phyloP scores from a whole-genome alignment of 2,113 vertebrate species.

The Arvicanthis niloticus region DNA sequence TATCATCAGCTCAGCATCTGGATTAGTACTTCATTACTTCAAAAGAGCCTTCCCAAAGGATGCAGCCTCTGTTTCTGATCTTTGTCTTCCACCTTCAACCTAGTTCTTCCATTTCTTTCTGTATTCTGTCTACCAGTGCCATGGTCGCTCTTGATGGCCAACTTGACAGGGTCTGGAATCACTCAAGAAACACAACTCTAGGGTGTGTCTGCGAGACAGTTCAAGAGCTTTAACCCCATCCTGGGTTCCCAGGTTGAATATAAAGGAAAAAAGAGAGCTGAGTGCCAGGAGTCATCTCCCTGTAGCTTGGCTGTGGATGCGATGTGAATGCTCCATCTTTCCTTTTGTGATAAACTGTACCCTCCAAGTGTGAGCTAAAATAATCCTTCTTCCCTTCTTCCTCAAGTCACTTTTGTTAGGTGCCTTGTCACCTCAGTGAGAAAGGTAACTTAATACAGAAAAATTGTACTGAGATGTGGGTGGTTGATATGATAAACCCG shows the following conservation, averaged over 20 bases:
- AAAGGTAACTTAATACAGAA: background rate
- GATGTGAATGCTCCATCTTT: background rate
- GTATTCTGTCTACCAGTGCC: too few species aligned
- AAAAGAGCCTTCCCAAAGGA: background rate
- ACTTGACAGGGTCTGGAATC: background rate
- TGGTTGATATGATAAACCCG: background rate
- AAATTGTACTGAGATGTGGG: background rate
- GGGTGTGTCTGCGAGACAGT: background rate
- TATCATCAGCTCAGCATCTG: background rate
- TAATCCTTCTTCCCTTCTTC: background rate
- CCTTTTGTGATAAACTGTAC: too few species aligned
- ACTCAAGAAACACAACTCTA: background rate
- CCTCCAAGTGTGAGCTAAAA: background rate
- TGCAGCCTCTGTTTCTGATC: background rate
- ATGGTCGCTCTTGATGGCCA: too few species aligned
- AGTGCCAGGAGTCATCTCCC: background rate
- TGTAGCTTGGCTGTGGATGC: background rate
- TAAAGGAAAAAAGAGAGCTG: background rate
- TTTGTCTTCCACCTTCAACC: background rate
- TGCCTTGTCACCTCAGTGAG: background rate
- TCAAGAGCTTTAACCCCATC: background rate
- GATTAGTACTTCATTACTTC: background rate
- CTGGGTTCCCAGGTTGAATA: background rate
- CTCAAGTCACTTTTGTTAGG: background rate
- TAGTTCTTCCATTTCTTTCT: background rate